phyloP scores from a whole-genome alignment of 2,888 invertebrate genomes.

The Andrena chrysosceles region DNA sequence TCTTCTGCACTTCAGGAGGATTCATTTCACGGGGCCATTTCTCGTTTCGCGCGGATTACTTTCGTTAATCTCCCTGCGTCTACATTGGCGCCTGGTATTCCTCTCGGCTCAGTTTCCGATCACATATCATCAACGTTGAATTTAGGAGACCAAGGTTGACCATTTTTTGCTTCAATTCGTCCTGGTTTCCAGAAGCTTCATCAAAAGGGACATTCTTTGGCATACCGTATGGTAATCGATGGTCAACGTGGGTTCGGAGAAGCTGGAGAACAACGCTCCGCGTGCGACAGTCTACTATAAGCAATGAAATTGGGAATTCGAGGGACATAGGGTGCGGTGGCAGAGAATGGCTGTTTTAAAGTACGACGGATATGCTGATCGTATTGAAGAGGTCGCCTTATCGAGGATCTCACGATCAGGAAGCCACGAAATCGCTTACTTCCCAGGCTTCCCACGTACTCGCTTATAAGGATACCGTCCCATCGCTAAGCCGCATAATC shows the following conservation, averaged over 20 bases:
- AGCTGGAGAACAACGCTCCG: not conserved
- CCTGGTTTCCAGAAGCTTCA: not conserved
- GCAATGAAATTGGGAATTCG: not conserved
- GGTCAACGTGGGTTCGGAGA: too few species aligned
- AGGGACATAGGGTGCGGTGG: not conserved
- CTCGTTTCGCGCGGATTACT: too few species aligned
- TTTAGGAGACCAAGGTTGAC: not conserved
- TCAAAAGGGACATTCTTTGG: too few species aligned
- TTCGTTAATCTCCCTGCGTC: too few species aligned
- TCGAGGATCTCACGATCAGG: slow-evolving; percentile 11
- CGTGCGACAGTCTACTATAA: not conserved
- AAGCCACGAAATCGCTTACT: slow-evolving; percentile 18
- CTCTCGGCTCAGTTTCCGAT: not conserved
- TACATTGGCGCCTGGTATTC: not conserved
- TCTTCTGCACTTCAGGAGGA: too few species aligned
- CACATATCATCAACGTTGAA: not conserved
- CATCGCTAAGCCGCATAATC: slow-evolving; percentile 18
- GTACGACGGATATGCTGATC: not conserved
- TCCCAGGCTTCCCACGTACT: slow-evolving; percentile 16
- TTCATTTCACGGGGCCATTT: too few species aligned
- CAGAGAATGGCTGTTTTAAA: not conserved
- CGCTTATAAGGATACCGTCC: not conserved
- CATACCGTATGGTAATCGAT: too few species aligned
- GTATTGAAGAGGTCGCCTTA: not conserved
- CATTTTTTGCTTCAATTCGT: too few species aligned